A percentile compares a stretch with the other conserved stretches of the same genome.
Evolutionary conservation across 2,113 vertebrate species (phyloP).

Genomic region (Tympanuchus pallidicinctus): DNA sequence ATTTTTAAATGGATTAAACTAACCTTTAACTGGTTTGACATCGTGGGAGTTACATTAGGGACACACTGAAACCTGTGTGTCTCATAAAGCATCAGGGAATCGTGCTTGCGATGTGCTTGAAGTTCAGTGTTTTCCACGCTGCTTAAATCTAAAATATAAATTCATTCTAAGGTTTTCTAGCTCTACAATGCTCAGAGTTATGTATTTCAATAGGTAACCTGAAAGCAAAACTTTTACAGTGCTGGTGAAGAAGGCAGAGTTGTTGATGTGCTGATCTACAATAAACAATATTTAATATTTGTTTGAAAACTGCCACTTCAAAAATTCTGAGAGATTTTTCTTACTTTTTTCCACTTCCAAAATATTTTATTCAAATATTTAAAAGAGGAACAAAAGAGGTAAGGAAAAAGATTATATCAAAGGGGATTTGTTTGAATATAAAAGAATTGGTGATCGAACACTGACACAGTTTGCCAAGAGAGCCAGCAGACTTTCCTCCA

Average conservation of each 20-base stretch:
- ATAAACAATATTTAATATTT: not conserved
- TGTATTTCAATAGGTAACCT: not conserved
- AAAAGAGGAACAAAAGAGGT: not conserved
- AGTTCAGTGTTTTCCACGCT: not conserved
- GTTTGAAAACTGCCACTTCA: not conserved
- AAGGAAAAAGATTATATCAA: not conserved
- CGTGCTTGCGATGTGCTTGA: not conserved
- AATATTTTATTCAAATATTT: not conserved
- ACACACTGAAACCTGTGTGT: not conserved
- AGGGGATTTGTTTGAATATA: not conserved
- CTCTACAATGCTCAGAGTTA: not conserved
- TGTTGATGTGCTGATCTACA: not conserved
- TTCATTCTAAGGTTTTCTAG: not conserved
- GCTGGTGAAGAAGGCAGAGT: not conserved
- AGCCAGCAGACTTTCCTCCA: not conserved
- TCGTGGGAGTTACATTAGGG: not conserved
- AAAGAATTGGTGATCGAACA: not conserved
- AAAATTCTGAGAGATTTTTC: not conserved
- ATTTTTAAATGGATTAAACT: not conserved
- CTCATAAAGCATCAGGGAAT: not conserved
- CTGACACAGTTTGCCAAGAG: not conserved
- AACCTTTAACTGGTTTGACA: fast-evolving
- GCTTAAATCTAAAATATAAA: not conserved
- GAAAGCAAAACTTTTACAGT: not conserved
- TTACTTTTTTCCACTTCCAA: not conserved